Base-by-base conservation (phyloP, 2,797 vertebrate species). In the Chrosomus eos region DNA sequence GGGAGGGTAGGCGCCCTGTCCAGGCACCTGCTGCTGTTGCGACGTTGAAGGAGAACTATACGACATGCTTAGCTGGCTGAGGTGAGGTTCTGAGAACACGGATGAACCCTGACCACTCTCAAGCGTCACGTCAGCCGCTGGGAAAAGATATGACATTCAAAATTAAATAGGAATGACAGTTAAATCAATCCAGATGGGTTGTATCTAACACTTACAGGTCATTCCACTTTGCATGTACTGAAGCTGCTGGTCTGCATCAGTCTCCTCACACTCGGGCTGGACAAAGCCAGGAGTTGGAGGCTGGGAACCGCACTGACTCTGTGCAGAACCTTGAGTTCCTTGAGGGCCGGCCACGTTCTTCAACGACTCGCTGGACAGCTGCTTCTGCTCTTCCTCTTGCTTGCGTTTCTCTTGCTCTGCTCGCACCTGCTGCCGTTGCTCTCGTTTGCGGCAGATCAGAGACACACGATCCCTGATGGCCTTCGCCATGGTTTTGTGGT, bases 401-500 rank as follows among this genome's bases (percentile, higher is more conserved):
- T 96, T 95, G 71, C 96, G 95, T 92, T 96, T 98, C 90, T 98
- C 97, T 91, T 99, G 97, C 11, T 97, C 97, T 82, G 98, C 97
- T 60, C 97, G 94, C 60, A 99, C 98, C 88, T 97, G 93, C 86
- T 97, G 96, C 36, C 97, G 95, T 93, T 99, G 97, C 73, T 99
- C 97, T 86, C 98, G 92, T 93, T 99, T 99, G 84, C 97, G 96
- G 84, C 95, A 96, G 91, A 99, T 99, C 94, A 99, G 92, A 66
- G 98, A 97, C 43, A 99, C 98, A 0, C 98, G 96, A 89, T 99
- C 98, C 92, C 97, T 99, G 94, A 99, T 99, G 28, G 98, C 98
- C 93, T 99, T 99, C 68, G 98, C 97, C 97, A 99, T 99, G 51
- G 98, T 99, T 95, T 99, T 99, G 89, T 99, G 98, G 95, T 99